A percentile compares a stretch with the other conserved stretches of the same genome.
These are phyloP conservation scores for Leptinotarsa texana DNA, from an alignment of 1,140 invertebrate genomes.

Conservation along the genomic window DNA sequence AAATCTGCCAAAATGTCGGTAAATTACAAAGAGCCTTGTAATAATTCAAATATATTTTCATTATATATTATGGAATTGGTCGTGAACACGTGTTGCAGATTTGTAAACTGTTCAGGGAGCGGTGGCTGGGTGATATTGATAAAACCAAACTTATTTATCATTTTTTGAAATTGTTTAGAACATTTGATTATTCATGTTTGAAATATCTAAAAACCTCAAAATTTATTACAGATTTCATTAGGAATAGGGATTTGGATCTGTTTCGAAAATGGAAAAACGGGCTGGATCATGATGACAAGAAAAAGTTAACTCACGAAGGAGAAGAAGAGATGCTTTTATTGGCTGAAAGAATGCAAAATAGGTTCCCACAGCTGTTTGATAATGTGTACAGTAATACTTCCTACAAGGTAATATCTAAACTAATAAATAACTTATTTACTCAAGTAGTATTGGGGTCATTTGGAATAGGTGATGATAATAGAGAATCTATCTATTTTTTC, in stretches of 20 bases:
- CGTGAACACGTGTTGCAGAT: too few species aligned
- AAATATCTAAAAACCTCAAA: not conserved
- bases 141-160: too few species aligned
- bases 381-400: constrained; percentile 61
- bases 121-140: too few species aligned
- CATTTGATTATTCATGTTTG: too few species aligned
- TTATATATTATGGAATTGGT: too few species aligned
- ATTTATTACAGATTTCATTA: constrained; percentile 33
- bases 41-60: too few species aligned
- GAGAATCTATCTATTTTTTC: too few species aligned
- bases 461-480: too few species aligned
- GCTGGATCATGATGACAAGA: constrained; percentile 56
- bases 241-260: constrained; percentile 51
- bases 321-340: constrained; percentile 68
- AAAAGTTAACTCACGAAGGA: constrained; percentile 65
- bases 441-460: not conserved
- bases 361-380: constrained; percentile 65
- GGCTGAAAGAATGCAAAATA: constrained; percentile 66
- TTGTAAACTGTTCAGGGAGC: too few species aligned
- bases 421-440: not conserved
- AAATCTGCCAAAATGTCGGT: too few species aligned
- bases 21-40: too few species aligned
- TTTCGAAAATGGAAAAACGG: constrained; percentile 61
- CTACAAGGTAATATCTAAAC: constrained; percentile 59
- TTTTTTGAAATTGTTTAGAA: too few species aligned